Conservation (phyloP, 2,888 invertebrate genomes). For the Idaea straminata region DNA sequence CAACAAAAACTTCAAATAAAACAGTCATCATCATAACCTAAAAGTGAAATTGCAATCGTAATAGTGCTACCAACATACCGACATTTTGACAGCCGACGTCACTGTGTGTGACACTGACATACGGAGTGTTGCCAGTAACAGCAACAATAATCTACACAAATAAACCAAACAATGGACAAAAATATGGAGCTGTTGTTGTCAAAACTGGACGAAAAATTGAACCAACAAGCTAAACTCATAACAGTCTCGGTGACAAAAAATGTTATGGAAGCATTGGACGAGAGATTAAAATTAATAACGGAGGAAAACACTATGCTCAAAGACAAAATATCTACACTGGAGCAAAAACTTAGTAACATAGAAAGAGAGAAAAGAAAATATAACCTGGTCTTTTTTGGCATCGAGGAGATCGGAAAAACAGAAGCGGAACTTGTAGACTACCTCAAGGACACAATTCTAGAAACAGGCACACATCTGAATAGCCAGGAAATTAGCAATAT, state of each 20-base stretch:
- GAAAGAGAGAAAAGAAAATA: constrained; percentile 13
- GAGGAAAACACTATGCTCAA: constrained; percentile 13
- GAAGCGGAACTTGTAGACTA: constrained; percentile 3
- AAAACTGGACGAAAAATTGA: neutral
- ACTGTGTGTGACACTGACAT: no score
- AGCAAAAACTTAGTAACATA: constrained; percentile 7
- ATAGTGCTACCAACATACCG: no score
- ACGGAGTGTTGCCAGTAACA: no score
- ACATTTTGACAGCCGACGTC: no score
- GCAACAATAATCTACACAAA: no score
- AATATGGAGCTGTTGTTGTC: no score
- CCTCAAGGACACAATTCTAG: neutral
- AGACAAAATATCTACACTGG: constrained; percentile 4
- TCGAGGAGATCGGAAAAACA: constrained; percentile 6
- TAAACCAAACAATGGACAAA: no score
- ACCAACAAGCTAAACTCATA: neutral
- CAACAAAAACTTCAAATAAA: no score
- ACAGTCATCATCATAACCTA: no score
- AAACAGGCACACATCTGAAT: constrained; percentile 3
- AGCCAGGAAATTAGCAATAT: constrained; percentile 7
- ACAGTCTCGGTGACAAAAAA: neutral
- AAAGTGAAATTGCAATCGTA: no score
- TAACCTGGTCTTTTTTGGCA: constrained; percentile 13
- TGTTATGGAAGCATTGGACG: neutral
- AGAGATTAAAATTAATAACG: constrained; percentile 6